Percentiles rank a stretch among this genome's conserved stretches.
These are phyloP conservation scores for Chymomyza costata DNA, from an alignment of 1,140 invertebrate genomes.

Conservation along the genomic window DNA sequence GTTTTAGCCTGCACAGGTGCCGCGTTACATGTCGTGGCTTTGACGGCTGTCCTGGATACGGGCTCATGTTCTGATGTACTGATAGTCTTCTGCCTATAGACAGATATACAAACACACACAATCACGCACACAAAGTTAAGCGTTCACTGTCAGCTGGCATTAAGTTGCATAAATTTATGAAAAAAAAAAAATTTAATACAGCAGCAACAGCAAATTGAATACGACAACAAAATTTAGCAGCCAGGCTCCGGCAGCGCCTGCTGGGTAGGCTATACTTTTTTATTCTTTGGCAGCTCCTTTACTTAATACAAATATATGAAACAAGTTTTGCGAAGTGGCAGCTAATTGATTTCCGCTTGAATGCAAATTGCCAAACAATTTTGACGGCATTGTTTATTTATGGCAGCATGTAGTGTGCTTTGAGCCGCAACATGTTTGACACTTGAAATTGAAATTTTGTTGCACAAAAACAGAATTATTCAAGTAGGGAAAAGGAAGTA, in stretches of 20 bases:
- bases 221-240: too few species aligned
- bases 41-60: too few species aligned
- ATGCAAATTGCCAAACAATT: constrained; percentile 32
- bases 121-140: too few species aligned
- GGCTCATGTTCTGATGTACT: too few species aligned
- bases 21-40: constrained; percentile 11
- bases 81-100: too few species aligned
- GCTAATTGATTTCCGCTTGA: constrained; percentile 54
- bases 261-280: constrained; percentile 15
- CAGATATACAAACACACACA: too few species aligned
- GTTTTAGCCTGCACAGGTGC: constrained; percentile 1
- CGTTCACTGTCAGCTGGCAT: constrained; percentile 39
- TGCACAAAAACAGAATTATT: too few species aligned
- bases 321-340: constrained; percentile 11
- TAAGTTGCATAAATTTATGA: constrained; percentile 34
- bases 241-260: constrained; percentile 9
- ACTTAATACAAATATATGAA: too few species aligned
- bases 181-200: constrained; percentile 2
- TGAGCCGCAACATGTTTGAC: neutral
- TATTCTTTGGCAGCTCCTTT: too few species aligned
- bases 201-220: too few species aligned
- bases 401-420: constrained; percentile 1
- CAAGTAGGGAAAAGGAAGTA: too few species aligned
- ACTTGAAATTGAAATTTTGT: constrained; percentile 2
- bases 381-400: constrained; percentile 31